Conservation (phyloP, 2,797 vertebrate genomes). For the Coregonus sp. region DNA sequence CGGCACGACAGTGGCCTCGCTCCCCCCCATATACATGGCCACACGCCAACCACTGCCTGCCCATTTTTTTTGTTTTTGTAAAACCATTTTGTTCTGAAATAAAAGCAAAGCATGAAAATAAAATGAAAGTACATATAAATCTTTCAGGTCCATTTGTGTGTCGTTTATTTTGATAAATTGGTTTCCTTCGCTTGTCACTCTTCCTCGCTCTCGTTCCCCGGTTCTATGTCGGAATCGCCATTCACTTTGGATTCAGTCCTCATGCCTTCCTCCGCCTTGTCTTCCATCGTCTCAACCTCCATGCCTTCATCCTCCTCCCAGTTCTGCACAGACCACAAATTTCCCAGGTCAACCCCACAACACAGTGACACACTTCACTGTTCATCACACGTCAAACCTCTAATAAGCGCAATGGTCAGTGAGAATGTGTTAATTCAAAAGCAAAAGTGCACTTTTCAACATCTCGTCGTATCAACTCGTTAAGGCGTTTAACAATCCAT, state of each 20-base stretch:
- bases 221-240: constrained; percentile 93
- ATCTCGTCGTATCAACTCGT: no score
- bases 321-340: constrained; percentile 69
- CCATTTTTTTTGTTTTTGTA: constrained; percentile 53
- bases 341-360: not conserved
- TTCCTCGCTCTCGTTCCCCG: constrained; percentile 84
- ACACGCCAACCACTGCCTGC: constrained; percentile 17
- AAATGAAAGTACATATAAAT: constrained; percentile 81
- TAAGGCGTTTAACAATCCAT: no score
- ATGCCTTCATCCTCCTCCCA: constrained; percentile 85
- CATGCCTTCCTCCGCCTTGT: constrained; percentile 62
- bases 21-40: not conserved
- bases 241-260: constrained; percentile 87
- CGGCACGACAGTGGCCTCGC: not conserved
- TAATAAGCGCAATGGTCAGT: not conserved
- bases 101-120: constrained; percentile 81
- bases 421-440: not conserved
- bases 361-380: not conserved
- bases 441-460: no score
- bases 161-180: not conserved
- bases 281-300: constrained; percentile 77
- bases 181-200: constrained; percentile 16
- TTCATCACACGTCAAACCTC: not conserved
- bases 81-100: constrained; percentile 68
- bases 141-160: constrained; percentile 64